These are phyloP conservation scores for Epicauta chinensis DNA, from an alignment of 1,140 invertebrate genomes.

Conservation along the genomic window DNA sequence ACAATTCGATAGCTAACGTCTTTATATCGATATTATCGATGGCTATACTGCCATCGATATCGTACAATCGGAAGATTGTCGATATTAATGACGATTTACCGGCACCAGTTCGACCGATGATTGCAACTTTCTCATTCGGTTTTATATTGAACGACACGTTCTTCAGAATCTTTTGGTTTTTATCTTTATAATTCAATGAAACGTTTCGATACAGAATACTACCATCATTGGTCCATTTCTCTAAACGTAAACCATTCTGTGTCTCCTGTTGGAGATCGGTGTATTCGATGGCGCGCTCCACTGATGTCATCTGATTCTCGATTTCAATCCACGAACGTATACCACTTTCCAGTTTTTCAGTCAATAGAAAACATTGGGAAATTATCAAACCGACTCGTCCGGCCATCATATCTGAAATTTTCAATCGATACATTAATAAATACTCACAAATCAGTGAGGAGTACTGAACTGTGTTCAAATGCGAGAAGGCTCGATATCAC, in stretches of 20 bases:
- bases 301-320: slow-evolving; percentile 24
- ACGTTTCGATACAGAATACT: slow-evolving; percentile 55
- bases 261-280: slow-evolving; percentile 57
- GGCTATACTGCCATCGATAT: slow-evolving; percentile 16
- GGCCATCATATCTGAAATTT: slow-evolving; percentile 2
- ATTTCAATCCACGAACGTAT: slow-evolving; percentile 53
- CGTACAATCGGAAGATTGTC: slow-evolving; percentile 44
- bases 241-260: slow-evolving; percentile 57
- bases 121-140: slow-evolving; percentile 57
- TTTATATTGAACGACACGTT: slow-evolving; percentile 53
- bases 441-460: not conserved
- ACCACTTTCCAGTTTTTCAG: slow-evolving; percentile 56
- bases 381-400: slow-evolving; percentile 52
- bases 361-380: slow-evolving; percentile 51
- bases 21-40: slow-evolving; percentile 21
- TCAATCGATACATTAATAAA: not conserved
- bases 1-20: slow-evolving; percentile 30
- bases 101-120: slow-evolving; percentile 67
- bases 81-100: slow-evolving; percentile 73
- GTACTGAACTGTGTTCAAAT: slow-evolving; percentile 15
- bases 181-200: slow-evolving; percentile 53
- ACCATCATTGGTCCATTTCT: slow-evolving; percentile 51
- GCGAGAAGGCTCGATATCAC: slow-evolving; percentile 17
- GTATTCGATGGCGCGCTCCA: slow-evolving; percentile 28
- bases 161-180: slow-evolving; percentile 58